Percentiles rank a stretch among this genome's conserved stretches.
Evolutionary conservation across 2,113 vertebrate genomes (phyloP).

Genomic region (Ornithorhynchus anatinus): DNA sequence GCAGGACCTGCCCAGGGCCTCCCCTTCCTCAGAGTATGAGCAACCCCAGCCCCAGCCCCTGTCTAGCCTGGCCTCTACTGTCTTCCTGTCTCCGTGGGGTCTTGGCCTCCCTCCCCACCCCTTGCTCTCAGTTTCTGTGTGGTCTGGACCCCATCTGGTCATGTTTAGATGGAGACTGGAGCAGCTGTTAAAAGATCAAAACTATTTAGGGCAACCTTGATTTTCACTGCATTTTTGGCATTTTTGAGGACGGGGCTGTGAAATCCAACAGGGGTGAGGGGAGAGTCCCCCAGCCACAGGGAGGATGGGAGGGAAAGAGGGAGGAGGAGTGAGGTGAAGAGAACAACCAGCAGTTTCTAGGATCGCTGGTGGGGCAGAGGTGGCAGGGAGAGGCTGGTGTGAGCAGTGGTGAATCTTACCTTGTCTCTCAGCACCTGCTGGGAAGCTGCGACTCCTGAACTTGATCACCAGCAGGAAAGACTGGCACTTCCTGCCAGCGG

Average conservation of each 20-base stretch:
- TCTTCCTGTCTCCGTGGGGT: not conserved
- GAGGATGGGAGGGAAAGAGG: not conserved
- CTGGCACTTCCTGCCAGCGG: too few relatives aligned
- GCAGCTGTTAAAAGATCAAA: slow-evolving; percentile 77
- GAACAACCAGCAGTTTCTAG: not conserved
- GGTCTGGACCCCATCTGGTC: slow-evolving; percentile 83
- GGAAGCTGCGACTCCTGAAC: not conserved
- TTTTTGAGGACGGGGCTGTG: slow-evolving; percentile 73
- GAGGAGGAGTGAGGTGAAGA: not conserved
- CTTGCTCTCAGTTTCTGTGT: slow-evolving; percentile 61
- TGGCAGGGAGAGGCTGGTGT: not conserved
- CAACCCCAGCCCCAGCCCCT: too few relatives aligned
- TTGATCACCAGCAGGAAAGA: too few relatives aligned
- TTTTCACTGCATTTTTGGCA: slow-evolving; percentile 77
- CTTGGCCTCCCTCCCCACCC: not conserved
- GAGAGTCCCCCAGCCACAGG: not conserved
- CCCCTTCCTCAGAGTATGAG: too few relatives aligned
- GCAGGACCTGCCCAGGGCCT: not conserved
- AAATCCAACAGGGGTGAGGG: slow-evolving; percentile 32
- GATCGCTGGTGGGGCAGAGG: not conserved
- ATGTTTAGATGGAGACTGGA: slow-evolving; percentile 78
- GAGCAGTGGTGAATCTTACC: not conserved
- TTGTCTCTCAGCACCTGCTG: not conserved
- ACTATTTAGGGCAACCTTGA: slow-evolving; percentile 74
- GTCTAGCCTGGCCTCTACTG: not conserved